Evolutionary conservation across 2,797 vertebrate genomes (phyloP), one percentile per base, ranked within the genome.

Genomic region (Hippocampus kuda): DNA sequence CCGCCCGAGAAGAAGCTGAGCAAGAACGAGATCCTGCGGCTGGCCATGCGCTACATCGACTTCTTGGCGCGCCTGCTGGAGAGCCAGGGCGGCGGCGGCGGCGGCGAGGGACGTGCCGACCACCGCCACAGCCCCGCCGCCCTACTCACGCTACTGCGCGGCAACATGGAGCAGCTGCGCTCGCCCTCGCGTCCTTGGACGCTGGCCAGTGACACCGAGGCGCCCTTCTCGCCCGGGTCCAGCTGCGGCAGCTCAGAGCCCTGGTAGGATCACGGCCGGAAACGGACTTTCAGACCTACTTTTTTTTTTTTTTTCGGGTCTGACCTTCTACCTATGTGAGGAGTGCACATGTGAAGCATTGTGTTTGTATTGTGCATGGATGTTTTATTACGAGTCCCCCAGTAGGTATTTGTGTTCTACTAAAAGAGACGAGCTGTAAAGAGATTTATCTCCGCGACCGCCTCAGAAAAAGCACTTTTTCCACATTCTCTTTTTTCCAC

Each of bases 21-120:
- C 91, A 99, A 99, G 87, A 99, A 98, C 0, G 97, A 99, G 89
- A 99, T 98, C 0, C 92, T 99, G 57, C 92, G 97, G 1, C 84
- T 98, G 85, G 97, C 97, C 70, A 98, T 99, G 97, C 94, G 92
- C 81, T 99, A 99, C 72, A 99, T 99, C 88, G 95, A 93, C 88
- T 98, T 99, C 88, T 88, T 99, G 22, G 93, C 96, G 86, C 93
- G 93, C 82, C 88, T 99, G 73, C 85, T 99, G 78, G 92, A 96
- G 75, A 95, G 92, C 64, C 93, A 96, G 87, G 91, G 46, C 12
- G 12, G 46, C 12, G 46, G 12, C 46, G 46, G 46, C 12, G 12
- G 46, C 12, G 46, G 12, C 46, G 46, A 48, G 92, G 34, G 6
- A 38, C 24, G 91, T 64, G 12, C 26, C 56, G 24, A 10, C 5